A percentile compares a stretch with the other conserved stretches of the same genome.
Conservation (phyloP, 2,888 invertebrate genomes). For the Lottia scabra region DNA sequence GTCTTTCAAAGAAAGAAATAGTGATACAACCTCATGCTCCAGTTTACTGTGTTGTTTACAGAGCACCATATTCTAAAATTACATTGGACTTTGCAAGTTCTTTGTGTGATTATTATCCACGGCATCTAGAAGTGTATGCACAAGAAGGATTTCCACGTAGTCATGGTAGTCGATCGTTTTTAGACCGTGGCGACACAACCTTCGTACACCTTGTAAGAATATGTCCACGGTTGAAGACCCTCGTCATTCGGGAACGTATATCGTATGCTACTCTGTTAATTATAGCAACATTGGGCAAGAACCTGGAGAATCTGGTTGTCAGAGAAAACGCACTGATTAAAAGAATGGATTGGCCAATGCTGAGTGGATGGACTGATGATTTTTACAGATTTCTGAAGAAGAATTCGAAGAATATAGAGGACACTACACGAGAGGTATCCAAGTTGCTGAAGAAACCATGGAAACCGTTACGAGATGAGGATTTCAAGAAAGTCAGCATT, state of each 20-base stretch:
- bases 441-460: slow-evolving; percentile 78
- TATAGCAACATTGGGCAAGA: slow-evolving; percentile 77
- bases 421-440: slow-evolving; percentile 78
- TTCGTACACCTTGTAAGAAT: slow-evolving; percentile 78
- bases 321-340: slow-evolving; percentile 81
- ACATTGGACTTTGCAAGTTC: slow-evolving; percentile 73
- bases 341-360: slow-evolving; percentile 75
- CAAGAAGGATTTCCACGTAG: slow-evolving; percentile 79
- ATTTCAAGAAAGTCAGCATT: slow-evolving; percentile 50
- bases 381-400: slow-evolving; percentile 78
- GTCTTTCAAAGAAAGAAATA: slow-evolving; percentile 65
- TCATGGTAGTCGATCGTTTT: slow-evolving; percentile 77
- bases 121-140: slow-evolving; percentile 74
- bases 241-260: slow-evolving; percentile 80
- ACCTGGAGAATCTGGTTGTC: slow-evolving; percentile 76
- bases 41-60: slow-evolving; percentile 77
- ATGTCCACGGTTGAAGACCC: slow-evolving; percentile 77
- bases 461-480: slow-evolving; percentile 70
- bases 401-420: slow-evolving; percentile 76
- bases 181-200: slow-evolving; percentile 78
- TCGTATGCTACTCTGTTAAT: slow-evolving; percentile 83
- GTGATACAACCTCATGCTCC: slow-evolving; percentile 80
- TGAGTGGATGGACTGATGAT: slow-evolving; percentile 78
- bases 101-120: slow-evolving; percentile 75
- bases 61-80: slow-evolving; percentile 75